Percentiles rank a stretch among this genome's conserved stretches.
phyloP scores from a whole-genome alignment of 2,888 invertebrate species.

The Drosophila testacea region DNA sequence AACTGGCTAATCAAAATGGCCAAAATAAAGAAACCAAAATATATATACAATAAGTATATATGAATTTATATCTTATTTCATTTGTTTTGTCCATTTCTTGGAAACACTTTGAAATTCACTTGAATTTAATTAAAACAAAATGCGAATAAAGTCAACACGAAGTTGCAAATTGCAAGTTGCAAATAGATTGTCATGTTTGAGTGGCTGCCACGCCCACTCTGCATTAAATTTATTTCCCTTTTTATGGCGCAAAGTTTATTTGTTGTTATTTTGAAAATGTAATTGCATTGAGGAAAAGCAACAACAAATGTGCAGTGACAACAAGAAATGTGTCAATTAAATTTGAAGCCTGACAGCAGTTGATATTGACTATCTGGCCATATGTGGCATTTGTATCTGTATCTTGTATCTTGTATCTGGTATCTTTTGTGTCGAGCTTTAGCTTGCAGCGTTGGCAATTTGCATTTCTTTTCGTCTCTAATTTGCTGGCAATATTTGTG shows the following conservation, averaged over 20 bases:
- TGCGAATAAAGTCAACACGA: conserved; percentile 54
- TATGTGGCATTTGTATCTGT: conserved; percentile 17
- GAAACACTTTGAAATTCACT: conserved; percentile 28
- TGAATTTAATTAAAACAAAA: conserved; percentile 62
- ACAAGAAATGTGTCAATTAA: conserved; percentile 78
- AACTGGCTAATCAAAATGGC: conserved; percentile 40
- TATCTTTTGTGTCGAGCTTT: conserved; percentile 8
- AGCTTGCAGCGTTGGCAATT: conserved; percentile 46
- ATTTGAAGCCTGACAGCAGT: conserved; percentile 74
- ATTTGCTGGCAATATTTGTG: conserved; percentile 80
- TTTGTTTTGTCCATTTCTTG: conserved; percentile 31
- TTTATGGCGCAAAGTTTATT: conserved; percentile 21
- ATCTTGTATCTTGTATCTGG: conserved; percentile 33
- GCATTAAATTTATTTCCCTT: conserved; percentile 7
- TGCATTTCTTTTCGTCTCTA: conserved; percentile 66
- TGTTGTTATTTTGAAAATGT: conserved; percentile 25
- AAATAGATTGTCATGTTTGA: conserved; percentile 46
- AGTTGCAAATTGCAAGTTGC: conserved; percentile 36
- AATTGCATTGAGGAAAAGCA: conserved; percentile 26
- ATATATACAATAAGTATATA: background rate
- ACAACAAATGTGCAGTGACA: conserved; percentile 33
- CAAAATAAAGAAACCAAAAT: background rate
- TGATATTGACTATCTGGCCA: conserved; percentile 34
- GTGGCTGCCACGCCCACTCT: conserved; percentile 16
- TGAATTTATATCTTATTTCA: conserved; percentile 7